Conservation (phyloP, 2,113 vertebrate species). For the Lophura nycthemera region DNA sequence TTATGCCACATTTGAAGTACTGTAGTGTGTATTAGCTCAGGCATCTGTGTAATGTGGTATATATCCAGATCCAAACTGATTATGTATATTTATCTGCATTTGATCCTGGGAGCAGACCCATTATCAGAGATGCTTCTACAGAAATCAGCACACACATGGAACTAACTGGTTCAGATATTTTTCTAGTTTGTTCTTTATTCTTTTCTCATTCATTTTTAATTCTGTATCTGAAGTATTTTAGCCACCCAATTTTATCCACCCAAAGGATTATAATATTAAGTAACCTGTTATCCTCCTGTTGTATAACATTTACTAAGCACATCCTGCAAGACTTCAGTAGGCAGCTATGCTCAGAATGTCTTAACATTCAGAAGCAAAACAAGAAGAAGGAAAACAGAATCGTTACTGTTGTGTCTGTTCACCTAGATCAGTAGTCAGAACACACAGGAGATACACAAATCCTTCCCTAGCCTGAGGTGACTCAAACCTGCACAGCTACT, state of each 20-base stretch:
- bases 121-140: background rate
- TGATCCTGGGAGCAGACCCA: background rate
- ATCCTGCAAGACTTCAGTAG: background rate
- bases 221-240: background rate
- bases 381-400: no score
- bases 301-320: background rate
- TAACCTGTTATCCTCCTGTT: background rate
- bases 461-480: background rate
- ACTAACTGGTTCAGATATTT: background rate
- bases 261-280: background rate
- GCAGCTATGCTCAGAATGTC: background rate
- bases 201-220: accelerated
- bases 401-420: background rate
- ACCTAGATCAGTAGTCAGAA: background rate
- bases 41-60: background rate
- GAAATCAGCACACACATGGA: background rate
- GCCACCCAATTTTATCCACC: background rate
- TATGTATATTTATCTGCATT: background rate
- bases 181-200: background rate
- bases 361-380: background rate
- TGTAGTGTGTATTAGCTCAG: background rate
- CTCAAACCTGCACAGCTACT: background rate
- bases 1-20: background rate
- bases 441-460: background rate
- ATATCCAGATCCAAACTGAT: background rate